Conservation (phyloP, 2,797 vertebrate species). For the Argentina silus region DNA sequence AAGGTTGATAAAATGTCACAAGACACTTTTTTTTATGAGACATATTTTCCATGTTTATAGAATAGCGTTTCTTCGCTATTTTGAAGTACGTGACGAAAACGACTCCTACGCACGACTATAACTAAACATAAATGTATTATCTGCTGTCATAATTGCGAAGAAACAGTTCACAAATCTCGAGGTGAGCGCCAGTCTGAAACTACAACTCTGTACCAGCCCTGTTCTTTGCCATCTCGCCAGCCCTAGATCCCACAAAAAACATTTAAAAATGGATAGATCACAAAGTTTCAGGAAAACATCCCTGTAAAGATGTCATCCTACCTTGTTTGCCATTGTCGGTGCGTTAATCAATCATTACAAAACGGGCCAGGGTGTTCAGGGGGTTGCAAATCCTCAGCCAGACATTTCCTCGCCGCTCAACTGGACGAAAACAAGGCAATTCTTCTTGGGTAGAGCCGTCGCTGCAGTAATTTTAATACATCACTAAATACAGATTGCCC, state of each 20-base stretch:
- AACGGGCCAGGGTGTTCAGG: constrained; percentile 59
- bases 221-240: neutral
- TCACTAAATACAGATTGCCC: constrained; percentile 35
- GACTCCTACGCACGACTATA: no score
- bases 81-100: neutral
- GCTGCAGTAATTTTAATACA: constrained; percentile 43
- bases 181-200: constrained; percentile 22
- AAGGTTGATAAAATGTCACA: constrained; percentile 85
- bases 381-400: constrained; percentile 70
- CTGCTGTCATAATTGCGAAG: neutral
- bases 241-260: neutral
- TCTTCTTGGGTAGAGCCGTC: constrained; percentile 39
- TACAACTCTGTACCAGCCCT: neutral
- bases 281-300: neutral
- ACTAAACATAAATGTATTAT: neutral
- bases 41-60: constrained; percentile 70
- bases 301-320: constrained; percentile 43
- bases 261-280: constrained; percentile 6
- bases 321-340: constrained; percentile 79
- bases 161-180: neutral
- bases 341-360: constrained; percentile 75
- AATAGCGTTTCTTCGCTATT: constrained; percentile 24
- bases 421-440: constrained; percentile 46
- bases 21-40: constrained; percentile 76
- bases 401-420: constrained; percentile 67